Evolutionary conservation across 2,888 invertebrate species (phyloP).

Genomic region (Myopa tessellatipennis): DNA sequence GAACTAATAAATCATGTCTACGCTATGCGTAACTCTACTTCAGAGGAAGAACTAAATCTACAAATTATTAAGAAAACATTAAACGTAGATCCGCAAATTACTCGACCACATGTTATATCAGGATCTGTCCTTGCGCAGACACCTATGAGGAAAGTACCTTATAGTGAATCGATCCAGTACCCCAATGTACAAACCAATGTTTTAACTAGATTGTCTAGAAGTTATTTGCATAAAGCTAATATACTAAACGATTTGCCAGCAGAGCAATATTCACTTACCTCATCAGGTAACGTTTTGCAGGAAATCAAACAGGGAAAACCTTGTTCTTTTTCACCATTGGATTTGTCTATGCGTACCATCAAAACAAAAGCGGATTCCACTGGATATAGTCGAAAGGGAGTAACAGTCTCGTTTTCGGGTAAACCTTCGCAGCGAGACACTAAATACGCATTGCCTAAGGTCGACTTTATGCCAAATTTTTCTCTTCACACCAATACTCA

Average conservation of each 20-base stretch:
- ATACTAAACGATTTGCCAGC: constrained; percentile 40
- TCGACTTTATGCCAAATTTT: constrained; percentile 84
- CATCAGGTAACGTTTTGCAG: neutral
- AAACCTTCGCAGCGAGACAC: constrained; percentile 41
- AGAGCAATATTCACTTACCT: constrained; percentile 37
- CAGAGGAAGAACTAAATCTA: constrained; percentile 64
- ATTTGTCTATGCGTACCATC: constrained; percentile 89
- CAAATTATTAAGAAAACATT: constrained; percentile 67
- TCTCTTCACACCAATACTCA: constrained; percentile 56
- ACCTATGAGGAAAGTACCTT: constrained; percentile 2
- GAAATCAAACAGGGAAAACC: constrained; percentile 15
- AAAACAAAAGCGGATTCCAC: constrained; percentile 91
- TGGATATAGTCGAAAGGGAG: constrained; percentile 67
- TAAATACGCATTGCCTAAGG: constrained; percentile 74
- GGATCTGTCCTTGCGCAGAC: constrained; percentile 17
- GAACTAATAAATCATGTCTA: constrained; percentile 63
- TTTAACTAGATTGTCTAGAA: neutral
- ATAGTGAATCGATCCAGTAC: constrained; percentile 25
- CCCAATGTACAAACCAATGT: constrained; percentile 12
- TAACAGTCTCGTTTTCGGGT: constrained; percentile 33
- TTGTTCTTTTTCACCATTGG: constrained; percentile 75
- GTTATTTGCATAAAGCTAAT: constrained; percentile 1
- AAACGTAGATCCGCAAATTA: constrained; percentile 56
- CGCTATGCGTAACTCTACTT: constrained; percentile 61
- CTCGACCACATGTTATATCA: constrained; percentile 36